phyloP scores from a whole-genome alignment of 2,797 vertebrate genomes.

The Poeciliopsis paucimaculata region DNA sequence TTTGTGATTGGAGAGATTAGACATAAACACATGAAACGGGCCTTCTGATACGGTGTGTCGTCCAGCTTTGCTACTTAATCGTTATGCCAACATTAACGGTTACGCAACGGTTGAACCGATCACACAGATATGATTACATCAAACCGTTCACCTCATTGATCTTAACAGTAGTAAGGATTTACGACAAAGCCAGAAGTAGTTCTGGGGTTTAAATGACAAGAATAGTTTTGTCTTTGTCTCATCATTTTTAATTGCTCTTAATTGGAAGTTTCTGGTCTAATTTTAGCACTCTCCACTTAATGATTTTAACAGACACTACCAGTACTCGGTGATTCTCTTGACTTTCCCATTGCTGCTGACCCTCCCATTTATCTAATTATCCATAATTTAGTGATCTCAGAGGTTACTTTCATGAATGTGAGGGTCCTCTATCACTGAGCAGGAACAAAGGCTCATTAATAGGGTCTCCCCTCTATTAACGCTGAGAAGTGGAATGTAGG shows the following conservation, averaged over 20 bases:
- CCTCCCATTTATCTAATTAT: slow-evolving; percentile 88
- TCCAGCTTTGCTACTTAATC: slow-evolving; percentile 17
- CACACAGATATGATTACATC: slow-evolving; percentile 46
- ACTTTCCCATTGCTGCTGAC: slow-evolving; percentile 83
- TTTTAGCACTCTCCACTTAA: slow-evolving; percentile 62
- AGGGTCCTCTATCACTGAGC: slow-evolving; percentile 71
- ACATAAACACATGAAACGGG: slow-evolving; percentile 16
- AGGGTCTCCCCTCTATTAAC: slow-evolving; percentile 38
- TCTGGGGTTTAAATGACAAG: slow-evolving; percentile 42
- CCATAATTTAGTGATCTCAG: slow-evolving; percentile 83
- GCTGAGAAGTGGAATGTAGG: slow-evolving; percentile 45
- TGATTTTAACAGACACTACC: slow-evolving; percentile 57
- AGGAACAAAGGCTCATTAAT: slow-evolving; percentile 82
- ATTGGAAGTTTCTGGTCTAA: slow-evolving; percentile 57
- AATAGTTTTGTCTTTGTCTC: slow-evolving; percentile 61
- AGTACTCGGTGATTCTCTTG: slow-evolving; percentile 78
- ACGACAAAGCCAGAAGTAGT: slow-evolving; percentile 22
- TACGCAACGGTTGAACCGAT: slow-evolving; percentile 21
- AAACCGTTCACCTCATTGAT: slow-evolving; percentile 48
- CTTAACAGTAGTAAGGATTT: slow-evolving; percentile 41
- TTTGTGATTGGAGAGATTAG: slow-evolving; percentile 39
- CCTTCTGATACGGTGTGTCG: slow-evolving; percentile 2
- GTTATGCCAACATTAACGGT: slow-evolving; percentile 39
- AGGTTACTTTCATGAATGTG: slow-evolving; percentile 74
- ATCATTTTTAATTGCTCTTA: slow-evolving; percentile 67